A percentile compares a stretch with the other conserved stretches of the same genome.
Conservation (phyloP, 1,140 invertebrate genomes). For the Dermatophagoides farinae region DNA sequence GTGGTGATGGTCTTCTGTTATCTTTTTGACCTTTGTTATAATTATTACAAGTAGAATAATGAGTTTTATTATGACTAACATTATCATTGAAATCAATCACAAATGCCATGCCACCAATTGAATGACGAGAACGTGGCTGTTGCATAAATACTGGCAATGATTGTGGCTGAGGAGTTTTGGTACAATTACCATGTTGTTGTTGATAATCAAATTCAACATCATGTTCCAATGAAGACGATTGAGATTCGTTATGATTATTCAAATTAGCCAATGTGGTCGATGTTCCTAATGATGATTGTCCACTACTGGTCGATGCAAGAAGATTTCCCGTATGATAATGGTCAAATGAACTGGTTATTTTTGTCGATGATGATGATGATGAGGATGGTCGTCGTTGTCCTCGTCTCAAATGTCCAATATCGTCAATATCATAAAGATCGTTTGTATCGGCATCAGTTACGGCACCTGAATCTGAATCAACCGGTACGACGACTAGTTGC, state of each 20-base stretch:
- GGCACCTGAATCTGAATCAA: too few relatives aligned
- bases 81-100: constrained; percentile 1
- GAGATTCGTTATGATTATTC: too few relatives aligned
- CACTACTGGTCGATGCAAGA: too few relatives aligned
- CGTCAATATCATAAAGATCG: not conserved
- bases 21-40: too few relatives aligned
- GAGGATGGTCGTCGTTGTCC: not conserved
- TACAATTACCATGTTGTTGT: not conserved
- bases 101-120: constrained; percentile 6
- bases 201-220: not conserved
- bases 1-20: too few relatives aligned
- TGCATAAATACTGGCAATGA: too few relatives aligned
- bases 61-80: not conserved
- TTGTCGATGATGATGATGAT: not conserved
- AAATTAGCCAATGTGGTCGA: too few relatives aligned
- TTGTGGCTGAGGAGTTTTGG: not conserved
- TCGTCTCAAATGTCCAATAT: constrained; percentile 1
- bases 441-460: too few relatives aligned
- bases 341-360: not conserved
- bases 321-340: not conserved
- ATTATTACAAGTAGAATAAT: too few relatives aligned
- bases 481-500: too few relatives aligned
- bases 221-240: not conserved
- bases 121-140: not conserved
- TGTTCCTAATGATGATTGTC: too few relatives aligned